phyloP scores from a whole-genome alignment of 1,140 invertebrate species.

The Aradophagus sp. region DNA sequence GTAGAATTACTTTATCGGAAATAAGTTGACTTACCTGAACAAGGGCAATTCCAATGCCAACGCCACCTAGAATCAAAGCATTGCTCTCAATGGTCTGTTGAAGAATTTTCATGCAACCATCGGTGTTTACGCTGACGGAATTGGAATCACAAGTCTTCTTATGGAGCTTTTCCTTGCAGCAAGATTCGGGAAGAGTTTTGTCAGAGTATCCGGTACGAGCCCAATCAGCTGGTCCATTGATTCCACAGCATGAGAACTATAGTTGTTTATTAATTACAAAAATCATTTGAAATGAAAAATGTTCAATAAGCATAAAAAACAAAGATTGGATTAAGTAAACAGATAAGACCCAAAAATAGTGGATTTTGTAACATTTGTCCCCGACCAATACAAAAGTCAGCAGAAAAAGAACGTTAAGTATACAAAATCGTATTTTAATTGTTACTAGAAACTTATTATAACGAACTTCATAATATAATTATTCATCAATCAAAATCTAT shows the following conservation, averaged over 20 bases:
- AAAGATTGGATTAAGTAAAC: no score
- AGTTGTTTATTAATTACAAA: slow-evolving; percentile 45
- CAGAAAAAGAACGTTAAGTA: no score
- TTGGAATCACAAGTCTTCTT: slow-evolving; percentile 72
- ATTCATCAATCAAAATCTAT: no score
- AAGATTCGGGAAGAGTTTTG: slow-evolving; percentile 80
- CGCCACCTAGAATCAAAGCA: slow-evolving; percentile 82
- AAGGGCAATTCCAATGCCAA: slow-evolving; percentile 85
- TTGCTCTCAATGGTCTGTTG: slow-evolving; percentile 80
- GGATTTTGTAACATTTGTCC: no score
- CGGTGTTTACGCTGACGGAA: slow-evolving; percentile 68
- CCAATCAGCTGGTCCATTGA: slow-evolving; percentile 83
- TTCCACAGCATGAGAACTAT: slow-evolving; percentile 87
- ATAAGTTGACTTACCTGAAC: slow-evolving; percentile 83
- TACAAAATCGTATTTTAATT: no score
- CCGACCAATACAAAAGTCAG: no score
- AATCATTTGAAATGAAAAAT: not conserved
- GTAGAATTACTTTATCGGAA: no score
- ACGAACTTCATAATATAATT: no score
- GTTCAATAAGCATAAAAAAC: no score
- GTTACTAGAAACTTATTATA: no score
- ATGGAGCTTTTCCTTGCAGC: slow-evolving; percentile 77
- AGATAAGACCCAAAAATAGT: no score
- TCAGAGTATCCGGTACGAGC: slow-evolving; percentile 68
- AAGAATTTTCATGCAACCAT: slow-evolving; percentile 82